These are phyloP conservation scores for Geococcyx californianus DNA, from an alignment of 2,113 vertebrate species.

Conservation along the genomic window DNA sequence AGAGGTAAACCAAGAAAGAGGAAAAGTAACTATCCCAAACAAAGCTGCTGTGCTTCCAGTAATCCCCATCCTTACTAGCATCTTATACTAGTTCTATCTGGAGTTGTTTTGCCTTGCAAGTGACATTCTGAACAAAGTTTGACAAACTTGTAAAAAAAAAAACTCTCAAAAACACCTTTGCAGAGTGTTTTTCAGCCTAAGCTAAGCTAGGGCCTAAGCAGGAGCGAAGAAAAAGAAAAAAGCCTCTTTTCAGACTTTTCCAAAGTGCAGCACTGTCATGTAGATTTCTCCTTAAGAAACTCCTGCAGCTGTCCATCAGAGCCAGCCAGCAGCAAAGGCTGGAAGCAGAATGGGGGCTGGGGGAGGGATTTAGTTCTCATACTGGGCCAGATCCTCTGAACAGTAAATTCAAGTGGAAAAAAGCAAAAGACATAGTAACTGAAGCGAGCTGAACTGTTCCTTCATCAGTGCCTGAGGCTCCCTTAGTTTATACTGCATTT, in stretches of 20 bases:
- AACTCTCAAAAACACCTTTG: background rate
- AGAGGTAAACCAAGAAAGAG: background rate
- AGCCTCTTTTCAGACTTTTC: background rate
- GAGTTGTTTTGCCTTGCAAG: background rate
- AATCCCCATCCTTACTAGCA: background rate
- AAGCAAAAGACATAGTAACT: slow-evolving; percentile 51
- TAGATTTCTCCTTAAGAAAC: background rate
- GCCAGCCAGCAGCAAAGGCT: background rate
- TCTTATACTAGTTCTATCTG: background rate
- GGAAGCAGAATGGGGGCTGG: background rate
- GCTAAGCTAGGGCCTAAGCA: background rate
- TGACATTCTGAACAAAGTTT: background rate
- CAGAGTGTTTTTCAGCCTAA: background rate
- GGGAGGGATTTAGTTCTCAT: background rate
- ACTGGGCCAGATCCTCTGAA: background rate
- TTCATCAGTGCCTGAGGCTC: background rate
- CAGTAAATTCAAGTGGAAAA: slow-evolving; percentile 24
- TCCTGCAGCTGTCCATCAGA: background rate
- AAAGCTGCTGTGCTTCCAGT: background rate
- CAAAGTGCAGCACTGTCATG: background rate
- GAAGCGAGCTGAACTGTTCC: slow-evolving; percentile 38
- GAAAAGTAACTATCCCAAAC: background rate
- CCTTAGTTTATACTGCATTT: background rate
- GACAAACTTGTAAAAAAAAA: background rate
- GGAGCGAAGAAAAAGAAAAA: background rate